Evolutionary conservation across 2,113 vertebrate genomes (phyloP), one percentile per base, ranked within the genome.

Genomic region (Turnix velox): DNA sequence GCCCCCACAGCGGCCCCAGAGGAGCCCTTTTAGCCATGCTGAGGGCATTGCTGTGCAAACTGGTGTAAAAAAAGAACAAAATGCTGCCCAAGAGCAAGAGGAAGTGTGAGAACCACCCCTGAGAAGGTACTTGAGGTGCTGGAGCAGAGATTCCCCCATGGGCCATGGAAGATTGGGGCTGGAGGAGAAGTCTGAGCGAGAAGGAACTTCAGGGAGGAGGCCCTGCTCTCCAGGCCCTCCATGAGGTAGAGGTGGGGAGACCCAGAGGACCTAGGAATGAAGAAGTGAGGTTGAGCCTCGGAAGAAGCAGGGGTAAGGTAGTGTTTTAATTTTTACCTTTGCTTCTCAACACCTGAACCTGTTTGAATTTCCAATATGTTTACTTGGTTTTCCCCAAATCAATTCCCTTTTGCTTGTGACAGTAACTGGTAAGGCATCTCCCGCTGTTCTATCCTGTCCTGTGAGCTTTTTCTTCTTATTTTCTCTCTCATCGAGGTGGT

Each of bases 41-140:
- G 42, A 7, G 18, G 22, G 1, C 0, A 2, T 20, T 10, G 1
- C 19, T 6, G 4, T 11, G 48, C 24, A 20, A 27, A 63, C 17
- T 18, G 4, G 14, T 42, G 33, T 43, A 18, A 40, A 12, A 12
- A 65, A 79, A 49, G 20, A 12, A 33, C 15, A 72, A 82, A 93
- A 58, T 24, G 12, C 19, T 83, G 42, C 15, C n/a, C 4, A 4
- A 37, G 14, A 31, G 14, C 1, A 40, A 54, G 27, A 11, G 54
- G 27, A 3, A 18, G 24, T 3, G 10, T 18, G 46, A 71, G 46
- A 12, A 77, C 18, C 10, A 3, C 7, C 6, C 27, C 35, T 2
- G 8, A 19, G 42, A 37, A 42, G 46, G 17, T 24, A 28, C 40
- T 35, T 3, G 4, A 17, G 37, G 31, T 37, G 8, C 31, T 22